Evolutionary conservation across 2,888 invertebrate genomes (phyloP), one percentile per base, ranked within the genome.

Genomic region (Bhutanitis thaidina): DNA sequence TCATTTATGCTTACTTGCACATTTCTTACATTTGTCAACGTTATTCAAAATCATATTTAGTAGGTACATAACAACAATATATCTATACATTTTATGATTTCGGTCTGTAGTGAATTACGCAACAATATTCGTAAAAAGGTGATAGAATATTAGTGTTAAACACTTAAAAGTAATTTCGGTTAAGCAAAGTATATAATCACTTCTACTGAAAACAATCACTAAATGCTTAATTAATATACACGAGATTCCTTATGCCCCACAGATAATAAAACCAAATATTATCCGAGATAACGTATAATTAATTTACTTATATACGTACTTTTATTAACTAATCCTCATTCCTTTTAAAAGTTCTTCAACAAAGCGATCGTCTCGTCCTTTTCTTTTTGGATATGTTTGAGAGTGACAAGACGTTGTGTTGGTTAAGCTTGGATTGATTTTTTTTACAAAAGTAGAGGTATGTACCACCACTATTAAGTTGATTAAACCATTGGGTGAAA

Each of bases 231-330:
- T 16, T 13, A 36, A 14, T 13, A 35, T 59, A 53, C 36, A 55
- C 51, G 48, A 25, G 57, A 53, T 50, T 15, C 30, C 34, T 38
- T 34, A 39, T 14, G 25, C 10, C 38, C 2, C 7, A 37, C 3
- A 20, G 46, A 52, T 52, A 52, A 43, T 36, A 12, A 43, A 36
- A n/a, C 37, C 46, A 52, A 52, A 52, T 52, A 7, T 52, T 37
- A 15, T 29, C 8, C 14, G 7, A 37, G 12, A 32, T 14, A 49
- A 29, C 7, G 14, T 25, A 34, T 52, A 40, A 51, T 38, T 37
- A 39, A 16, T 32, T 35, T 30, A 37, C 41, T 46, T 52, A 51
- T 35, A 30, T 52, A 32, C 38, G 41, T 32, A 34, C 37, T 34
- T 25, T 43, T 34, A 38, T 25, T 43, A 43, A 34, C 32, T 43